Evolutionary conservation across 1,140 invertebrate genomes (phyloP).

Genomic region (Olivierus martensii): DNA sequence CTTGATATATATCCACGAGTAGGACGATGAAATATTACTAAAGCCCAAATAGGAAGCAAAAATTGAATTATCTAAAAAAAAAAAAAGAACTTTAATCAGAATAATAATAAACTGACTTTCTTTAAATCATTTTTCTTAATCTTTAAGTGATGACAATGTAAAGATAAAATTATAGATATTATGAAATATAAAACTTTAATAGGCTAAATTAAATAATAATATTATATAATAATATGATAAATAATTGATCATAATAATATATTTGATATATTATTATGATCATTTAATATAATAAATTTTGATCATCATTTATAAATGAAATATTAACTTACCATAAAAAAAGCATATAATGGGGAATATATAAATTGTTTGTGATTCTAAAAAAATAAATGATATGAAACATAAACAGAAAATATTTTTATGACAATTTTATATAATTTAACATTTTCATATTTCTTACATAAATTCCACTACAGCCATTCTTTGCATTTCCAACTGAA

Average conservation of each 20-base stretch:
- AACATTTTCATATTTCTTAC: slow-evolving; percentile 25
- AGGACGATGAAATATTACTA: slow-evolving; percentile 38
- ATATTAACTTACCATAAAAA: slow-evolving; percentile 29
- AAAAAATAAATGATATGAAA: slow-evolving; percentile 18
- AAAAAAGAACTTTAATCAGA: no score
- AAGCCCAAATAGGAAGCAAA: slow-evolving; percentile 37
- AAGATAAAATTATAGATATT: no score
- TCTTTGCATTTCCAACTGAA: slow-evolving; percentile 35
- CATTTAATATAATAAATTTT: no score
- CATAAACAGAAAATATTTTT: slow-evolving; percentile 1
- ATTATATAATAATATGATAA: no score
- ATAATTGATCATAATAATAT: no score
- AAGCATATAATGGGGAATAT: slow-evolving; percentile 34
- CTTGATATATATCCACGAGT: slow-evolving; percentile 13
- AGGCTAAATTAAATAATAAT: no score
- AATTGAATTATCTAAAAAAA: slow-evolving; percentile 32
- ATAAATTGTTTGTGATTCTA: slow-evolving; percentile 34
- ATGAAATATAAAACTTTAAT: no score
- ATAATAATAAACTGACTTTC: no score
- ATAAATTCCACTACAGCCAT: slow-evolving; percentile 40
- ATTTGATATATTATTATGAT: no score
- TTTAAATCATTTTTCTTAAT: no score
- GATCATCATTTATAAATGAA: neutral
- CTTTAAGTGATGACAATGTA: no score
- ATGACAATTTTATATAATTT: neutral